Base-by-base conservation (phyloP, 2,113 vertebrate genomes). In the Oceanites oceanicus region DNA sequence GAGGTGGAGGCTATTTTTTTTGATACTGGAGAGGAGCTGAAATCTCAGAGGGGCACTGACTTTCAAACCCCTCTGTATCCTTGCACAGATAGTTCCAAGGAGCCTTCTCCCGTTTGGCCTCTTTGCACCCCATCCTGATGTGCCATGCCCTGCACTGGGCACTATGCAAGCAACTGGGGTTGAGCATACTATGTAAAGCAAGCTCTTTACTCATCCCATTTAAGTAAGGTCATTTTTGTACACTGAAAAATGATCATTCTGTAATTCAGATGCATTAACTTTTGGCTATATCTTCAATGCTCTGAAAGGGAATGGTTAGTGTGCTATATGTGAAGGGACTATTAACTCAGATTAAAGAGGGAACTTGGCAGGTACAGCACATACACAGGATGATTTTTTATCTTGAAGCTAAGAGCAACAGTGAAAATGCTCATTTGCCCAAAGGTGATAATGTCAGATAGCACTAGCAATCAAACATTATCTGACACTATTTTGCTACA, bases 191-290 rank as follows among this genome's bases (percentile, higher is more conserved):
- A 17, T 0, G 0, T 79, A 34, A 86, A 29, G 38, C 16, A 55
- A 9, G 19, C 2, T 68, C 79, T 38, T 75, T 45, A 42, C 42
- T 94, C 52, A 73, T 86, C 18, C 29, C 11, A 15, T 84, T 92
- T 62, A 45, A 77, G 38, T 72, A 70, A 86, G 34, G 58, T 85
- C 49, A n/a, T 58, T 80, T 89, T 67, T 47, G 55, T 30, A 61
- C 36, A 47, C 23, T 32, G 84, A 94, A 81, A 86, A 86, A 78
- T 83, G 55, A 82, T 74, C 66, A 75, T 75, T 82, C 71, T 59
- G n/a, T 45, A 56, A 95, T 96, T 92, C 62, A 62, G 61, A 38
- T 52, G 70, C 75, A 86, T 89, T 90, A 86, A 71, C 63, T 94
- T 77, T 47, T 88, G 59, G 79, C 88, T 66, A 2, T 10, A 47